Percentiles rank a stretch among this genome's conserved stretches.
Evolutionary conservation across 1,140 invertebrate species (phyloP).

Genomic region (Himalopsyche phryganea): DNA sequence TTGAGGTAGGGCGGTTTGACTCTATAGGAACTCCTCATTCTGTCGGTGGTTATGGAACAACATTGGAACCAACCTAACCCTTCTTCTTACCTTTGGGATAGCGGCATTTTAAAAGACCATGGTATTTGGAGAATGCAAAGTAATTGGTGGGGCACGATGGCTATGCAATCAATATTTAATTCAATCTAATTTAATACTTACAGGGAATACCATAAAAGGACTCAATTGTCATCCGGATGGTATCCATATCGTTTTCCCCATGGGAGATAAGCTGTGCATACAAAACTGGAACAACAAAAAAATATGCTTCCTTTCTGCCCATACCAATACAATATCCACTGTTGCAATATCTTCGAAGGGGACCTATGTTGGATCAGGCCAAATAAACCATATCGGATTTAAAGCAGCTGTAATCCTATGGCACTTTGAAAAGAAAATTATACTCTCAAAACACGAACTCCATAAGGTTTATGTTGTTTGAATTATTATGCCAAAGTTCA

Average conservation of each 20-base stretch:
- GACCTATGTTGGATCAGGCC: slow-evolving; percentile 80
- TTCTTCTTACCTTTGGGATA: too few species aligned
- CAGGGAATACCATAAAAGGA: slow-evolving; percentile 66
- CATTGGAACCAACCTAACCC: too few species aligned
- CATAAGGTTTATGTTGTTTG: slow-evolving; percentile 65
- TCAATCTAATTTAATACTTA: too few species aligned
- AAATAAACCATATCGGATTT: slow-evolving; percentile 87
- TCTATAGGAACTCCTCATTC: too few species aligned
- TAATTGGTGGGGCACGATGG: too few species aligned
- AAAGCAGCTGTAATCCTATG: slow-evolving; percentile 85
- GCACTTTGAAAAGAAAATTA: slow-evolving; percentile 67
- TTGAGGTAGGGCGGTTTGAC: too few species aligned
- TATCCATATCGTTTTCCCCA: slow-evolving; percentile 73
- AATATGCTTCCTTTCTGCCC: slow-evolving; percentile 76
- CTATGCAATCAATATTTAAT: too few species aligned
- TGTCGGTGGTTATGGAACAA: too few species aligned
- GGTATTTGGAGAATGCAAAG: too few species aligned
- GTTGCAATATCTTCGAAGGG: slow-evolving; percentile 75
- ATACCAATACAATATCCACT: slow-evolving; percentile 79
- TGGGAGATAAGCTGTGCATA: slow-evolving; percentile 81
- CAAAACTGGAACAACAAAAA: slow-evolving; percentile 68
- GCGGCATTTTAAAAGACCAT: too few species aligned
- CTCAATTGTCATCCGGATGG: slow-evolving; percentile 75
- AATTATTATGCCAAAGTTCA: not conserved
- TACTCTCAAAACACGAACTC: slow-evolving; percentile 67